A percentile compares a stretch with the other conserved stretches of the same genome.
These are phyloP conservation scores for Myrmophylax atrothorax DNA, from an alignment of 2,113 vertebrate species.

Conservation along the genomic window DNA sequence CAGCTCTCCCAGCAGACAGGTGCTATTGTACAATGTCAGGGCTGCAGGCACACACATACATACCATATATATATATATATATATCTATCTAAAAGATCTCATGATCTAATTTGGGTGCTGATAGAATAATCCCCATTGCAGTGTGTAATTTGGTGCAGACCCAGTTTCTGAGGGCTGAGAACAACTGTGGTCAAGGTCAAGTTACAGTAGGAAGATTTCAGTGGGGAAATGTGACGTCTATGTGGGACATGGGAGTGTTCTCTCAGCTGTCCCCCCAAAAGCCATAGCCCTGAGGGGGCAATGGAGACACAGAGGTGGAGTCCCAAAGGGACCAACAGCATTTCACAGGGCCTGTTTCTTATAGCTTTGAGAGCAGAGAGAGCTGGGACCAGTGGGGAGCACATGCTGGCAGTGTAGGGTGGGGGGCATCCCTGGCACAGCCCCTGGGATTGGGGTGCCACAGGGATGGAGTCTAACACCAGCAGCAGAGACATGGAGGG, in stretches of 20 bases:
- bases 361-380: not conserved
- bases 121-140: constrained; percentile 35
- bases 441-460: not conserved
- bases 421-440: not conserved
- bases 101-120: constrained; percentile 18
- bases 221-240: not conserved
- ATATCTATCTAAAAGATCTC: not conserved
- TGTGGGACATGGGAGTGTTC: not conserved
- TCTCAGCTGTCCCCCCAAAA: not conserved
- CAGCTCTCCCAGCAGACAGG: not conserved
- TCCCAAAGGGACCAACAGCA: not conserved
- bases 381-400: not conserved
- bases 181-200: not conserved
- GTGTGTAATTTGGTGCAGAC: constrained; percentile 39
- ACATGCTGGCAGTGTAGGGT: too few relatives aligned
- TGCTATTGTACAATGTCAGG: rapidly evolving
- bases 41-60: not conserved
- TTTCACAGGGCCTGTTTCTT: not conserved
- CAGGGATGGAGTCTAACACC: not conserved
- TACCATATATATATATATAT: too few relatives aligned
- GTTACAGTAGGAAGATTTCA: not conserved
- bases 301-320: not conserved
- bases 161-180: constrained; percentile 5
- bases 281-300: not conserved
- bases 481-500: not conserved